A percentile compares a stretch with the other conserved stretches of the same genome.
These are phyloP conservation scores for Cetoscarus ocellatus DNA, from an alignment of 2,797 vertebrate genomes.

Conservation along the genomic window DNA sequence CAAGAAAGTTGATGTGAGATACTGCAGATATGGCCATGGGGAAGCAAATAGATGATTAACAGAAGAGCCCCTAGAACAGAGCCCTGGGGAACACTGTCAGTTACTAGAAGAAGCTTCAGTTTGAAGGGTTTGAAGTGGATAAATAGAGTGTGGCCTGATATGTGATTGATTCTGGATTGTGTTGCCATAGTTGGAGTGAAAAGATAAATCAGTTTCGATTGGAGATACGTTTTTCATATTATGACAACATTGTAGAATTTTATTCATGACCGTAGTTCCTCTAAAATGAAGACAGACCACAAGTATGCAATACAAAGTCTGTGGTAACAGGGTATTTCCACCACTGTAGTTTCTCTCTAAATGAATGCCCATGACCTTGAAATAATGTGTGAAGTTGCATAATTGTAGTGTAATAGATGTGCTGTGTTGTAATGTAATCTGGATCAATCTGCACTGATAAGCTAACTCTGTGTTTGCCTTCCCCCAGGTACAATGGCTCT, in stretches of 20 bases:
- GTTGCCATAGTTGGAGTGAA: too few relatives aligned
- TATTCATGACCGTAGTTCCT: conserved; percentile 16
- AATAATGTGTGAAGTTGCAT: background rate
- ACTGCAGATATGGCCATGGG: too few relatives aligned
- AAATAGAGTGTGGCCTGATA: too few relatives aligned
- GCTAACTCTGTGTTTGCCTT: conserved; percentile 15
- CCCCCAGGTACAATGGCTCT: conserved; percentile 95
- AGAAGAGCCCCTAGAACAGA: too few relatives aligned
- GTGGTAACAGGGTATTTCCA: conserved; percentile 1
- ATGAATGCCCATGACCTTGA: background rate
- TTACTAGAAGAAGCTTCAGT: too few relatives aligned
- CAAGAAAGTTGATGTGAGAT: too few relatives aligned
- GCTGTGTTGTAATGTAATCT: background rate
- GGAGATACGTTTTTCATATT: background rate
- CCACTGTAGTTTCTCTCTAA: background rate
- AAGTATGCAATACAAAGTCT: conserved; percentile 11
- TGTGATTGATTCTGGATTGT: too few relatives aligned
- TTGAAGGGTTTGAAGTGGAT: too few relatives aligned
- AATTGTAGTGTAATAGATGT: background rate
- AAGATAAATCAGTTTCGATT: too few relatives aligned
- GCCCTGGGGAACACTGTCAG: too few relatives aligned
- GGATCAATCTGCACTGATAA: background rate
- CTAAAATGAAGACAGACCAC: conserved; percentile 1
- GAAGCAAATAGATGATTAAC: too few relatives aligned
- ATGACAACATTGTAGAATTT: conserved; percentile 18